Percentiles rank a stretch among this genome's conserved stretches.
phyloP scores from a whole-genome alignment of 2,797 vertebrate species.

The Micrastur ruficollis region DNA sequence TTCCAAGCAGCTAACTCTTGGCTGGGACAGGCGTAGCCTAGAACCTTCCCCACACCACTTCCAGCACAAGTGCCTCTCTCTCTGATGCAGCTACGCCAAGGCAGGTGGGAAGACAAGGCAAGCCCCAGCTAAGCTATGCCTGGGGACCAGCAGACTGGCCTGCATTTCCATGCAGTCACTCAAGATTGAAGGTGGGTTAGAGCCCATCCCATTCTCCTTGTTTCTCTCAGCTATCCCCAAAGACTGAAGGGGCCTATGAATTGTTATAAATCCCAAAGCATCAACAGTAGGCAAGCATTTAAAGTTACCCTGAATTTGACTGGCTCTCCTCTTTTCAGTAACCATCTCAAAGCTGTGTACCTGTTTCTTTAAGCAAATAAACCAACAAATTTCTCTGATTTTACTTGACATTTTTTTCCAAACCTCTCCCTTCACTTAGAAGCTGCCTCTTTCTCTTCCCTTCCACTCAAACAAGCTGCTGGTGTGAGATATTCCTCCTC shows the following conservation, averaged over 20 bases:
- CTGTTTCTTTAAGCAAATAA: constrained; percentile 16
- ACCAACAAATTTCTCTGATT: not conserved
- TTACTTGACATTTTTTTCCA: constrained; percentile 19
- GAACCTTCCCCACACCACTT: not conserved
- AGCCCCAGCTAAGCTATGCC: not conserved
- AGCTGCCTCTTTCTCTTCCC: not conserved
- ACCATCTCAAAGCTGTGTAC: not conserved
- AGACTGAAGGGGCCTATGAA: not conserved
- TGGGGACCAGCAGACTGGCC: not conserved
- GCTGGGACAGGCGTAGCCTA: not conserved
- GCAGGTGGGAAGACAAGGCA: not conserved
- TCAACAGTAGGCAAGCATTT: not conserved
- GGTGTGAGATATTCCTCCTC: not conserved
- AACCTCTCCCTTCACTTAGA: not conserved
- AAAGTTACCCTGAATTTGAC: not conserved
- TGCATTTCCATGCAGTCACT: not conserved
- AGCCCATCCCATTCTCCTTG: not conserved
- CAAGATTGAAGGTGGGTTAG: not conserved
- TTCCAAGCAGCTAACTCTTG: not conserved
- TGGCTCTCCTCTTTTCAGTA: not conserved
- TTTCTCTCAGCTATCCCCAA: not conserved
- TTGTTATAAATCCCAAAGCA: not conserved
- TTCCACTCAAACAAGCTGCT: not conserved
- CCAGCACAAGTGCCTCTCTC: not conserved
- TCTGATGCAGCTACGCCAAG: rapidly evolving